Conservation (phyloP, 2,113 vertebrate genomes). For the Salvelinus fontinalis region DNA sequence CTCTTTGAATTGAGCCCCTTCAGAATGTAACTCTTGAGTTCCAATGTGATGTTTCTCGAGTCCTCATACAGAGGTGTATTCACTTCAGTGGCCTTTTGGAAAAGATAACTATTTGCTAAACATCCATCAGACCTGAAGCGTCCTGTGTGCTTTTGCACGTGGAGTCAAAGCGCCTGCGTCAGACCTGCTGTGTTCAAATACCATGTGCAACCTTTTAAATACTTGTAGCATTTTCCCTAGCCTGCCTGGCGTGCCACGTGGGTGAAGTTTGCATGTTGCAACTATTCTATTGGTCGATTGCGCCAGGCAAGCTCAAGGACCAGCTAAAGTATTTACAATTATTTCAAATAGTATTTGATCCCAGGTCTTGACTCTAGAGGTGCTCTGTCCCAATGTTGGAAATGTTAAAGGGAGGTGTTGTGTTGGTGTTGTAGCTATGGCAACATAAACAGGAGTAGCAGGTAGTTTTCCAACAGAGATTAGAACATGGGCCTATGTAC, state of each 20-base stretch:
- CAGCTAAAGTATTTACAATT: no score
- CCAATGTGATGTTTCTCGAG: no score
- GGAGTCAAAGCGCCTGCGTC: slow-evolving; percentile 53
- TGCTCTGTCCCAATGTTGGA: slow-evolving; percentile 12
- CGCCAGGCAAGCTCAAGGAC: no score
- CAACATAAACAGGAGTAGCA: slow-evolving; percentile 55
- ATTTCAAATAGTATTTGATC: no score
- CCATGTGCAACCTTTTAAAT: neutral
- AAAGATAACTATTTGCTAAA: slow-evolving; percentile 12
- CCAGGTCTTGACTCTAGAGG: no score
- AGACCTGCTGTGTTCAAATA: slow-evolving; percentile 4
- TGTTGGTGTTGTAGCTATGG: slow-evolving; percentile 53
- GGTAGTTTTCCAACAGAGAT: slow-evolving; percentile 57
- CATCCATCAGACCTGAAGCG: slow-evolving; percentile 49
- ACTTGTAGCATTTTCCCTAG: neutral
- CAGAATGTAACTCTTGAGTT: no score
- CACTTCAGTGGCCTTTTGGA: no score
- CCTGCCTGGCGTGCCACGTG: no score
- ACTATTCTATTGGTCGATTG: no score
- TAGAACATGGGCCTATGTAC: slow-evolving; percentile 38
- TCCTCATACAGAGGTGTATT: no score
- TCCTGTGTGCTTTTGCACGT: slow-evolving; percentile 24
- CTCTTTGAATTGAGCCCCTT: no score
- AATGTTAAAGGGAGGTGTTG: slow-evolving; percentile 42
- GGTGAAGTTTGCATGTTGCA: no score